Conservation (phyloP, 2,797 vertebrate species). For the Enteromius fasciolatus region DNA sequence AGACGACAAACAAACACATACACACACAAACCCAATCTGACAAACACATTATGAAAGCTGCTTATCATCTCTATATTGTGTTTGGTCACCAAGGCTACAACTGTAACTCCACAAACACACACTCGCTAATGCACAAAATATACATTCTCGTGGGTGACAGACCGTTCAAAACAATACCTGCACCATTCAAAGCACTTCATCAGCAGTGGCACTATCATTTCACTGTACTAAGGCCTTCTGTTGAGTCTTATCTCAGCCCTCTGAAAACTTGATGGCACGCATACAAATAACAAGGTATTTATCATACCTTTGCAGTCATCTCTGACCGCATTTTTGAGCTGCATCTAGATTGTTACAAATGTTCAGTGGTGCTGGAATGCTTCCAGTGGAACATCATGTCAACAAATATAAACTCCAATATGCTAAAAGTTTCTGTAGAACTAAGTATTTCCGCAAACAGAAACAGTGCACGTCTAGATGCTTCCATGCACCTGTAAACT, state of each 20-base stretch:
- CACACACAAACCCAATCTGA: background rate
- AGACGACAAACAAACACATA: background rate
- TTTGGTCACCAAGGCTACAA: slow-evolving; percentile 4
- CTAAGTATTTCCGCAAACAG: background rate
- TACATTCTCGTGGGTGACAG: slow-evolving; percentile 1
- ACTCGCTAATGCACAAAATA: slow-evolving; percentile 3
- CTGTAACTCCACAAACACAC: slow-evolving; percentile 5
- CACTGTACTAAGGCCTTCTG: slow-evolving; percentile 16
- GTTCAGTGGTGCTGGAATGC: slow-evolving; percentile 17
- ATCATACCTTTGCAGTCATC: slow-evolving; percentile 27
- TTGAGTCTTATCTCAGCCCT: slow-evolving; percentile 8
- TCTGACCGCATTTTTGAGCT: slow-evolving; percentile 18
- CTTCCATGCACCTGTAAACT: background rate
- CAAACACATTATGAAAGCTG: background rate
- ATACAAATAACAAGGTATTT: slow-evolving; percentile 12
- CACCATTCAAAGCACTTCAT: slow-evolving; percentile 27
- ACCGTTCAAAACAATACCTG: background rate
- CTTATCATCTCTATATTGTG: background rate
- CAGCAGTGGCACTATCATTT: slow-evolving; percentile 17
- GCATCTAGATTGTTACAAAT: slow-evolving; percentile 13
- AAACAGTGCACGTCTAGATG: background rate
- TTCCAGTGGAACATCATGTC: slow-evolving; percentile 23
- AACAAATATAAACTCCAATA: slow-evolving; percentile 16
- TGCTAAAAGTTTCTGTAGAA: background rate
- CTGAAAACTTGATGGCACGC: background rate